Conservation (phyloP, 2,888 invertebrate species). For the Clanis bilineata region DNA sequence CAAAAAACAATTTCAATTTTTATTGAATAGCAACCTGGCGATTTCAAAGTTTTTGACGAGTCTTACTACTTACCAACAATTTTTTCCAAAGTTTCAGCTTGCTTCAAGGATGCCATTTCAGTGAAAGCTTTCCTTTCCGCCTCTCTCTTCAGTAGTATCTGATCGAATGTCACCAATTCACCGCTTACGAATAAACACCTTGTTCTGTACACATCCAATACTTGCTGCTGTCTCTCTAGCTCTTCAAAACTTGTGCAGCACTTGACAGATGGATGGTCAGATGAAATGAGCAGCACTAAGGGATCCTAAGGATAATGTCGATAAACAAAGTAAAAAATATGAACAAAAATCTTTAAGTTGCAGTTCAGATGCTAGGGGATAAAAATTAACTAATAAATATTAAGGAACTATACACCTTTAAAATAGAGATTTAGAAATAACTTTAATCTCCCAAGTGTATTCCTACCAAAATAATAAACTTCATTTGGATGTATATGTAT, state of each 20-base stretch:
- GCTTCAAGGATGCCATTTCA: conserved; percentile 76
- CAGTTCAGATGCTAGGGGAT: no score
- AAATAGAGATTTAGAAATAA: no score
- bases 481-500: no score
- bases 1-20: no score
- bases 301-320: conserved; percentile 64
- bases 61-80: conserved; percentile 54
- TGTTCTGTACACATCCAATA: conserved; percentile 75
- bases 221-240: conserved; percentile 71
- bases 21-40: background rate
- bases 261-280: conserved; percentile 77
- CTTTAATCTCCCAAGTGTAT: no score
- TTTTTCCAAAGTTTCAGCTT: conserved; percentile 77
- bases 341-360: background rate
- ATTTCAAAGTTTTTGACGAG: background rate
- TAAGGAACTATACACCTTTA: no score
- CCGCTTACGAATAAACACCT: conserved; percentile 78
- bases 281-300: conserved; percentile 74
- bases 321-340: background rate
- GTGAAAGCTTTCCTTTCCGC: conserved; percentile 74
- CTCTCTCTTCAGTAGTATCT: conserved; percentile 71
- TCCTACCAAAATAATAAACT: no score
- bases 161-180: conserved; percentile 72
- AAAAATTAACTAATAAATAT: no score
- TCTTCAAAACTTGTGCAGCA: conserved; percentile 79